Evolutionary conservation across 2,888 invertebrate genomes (phyloP).

Genomic region (Eupithecia exiguata): DNA sequence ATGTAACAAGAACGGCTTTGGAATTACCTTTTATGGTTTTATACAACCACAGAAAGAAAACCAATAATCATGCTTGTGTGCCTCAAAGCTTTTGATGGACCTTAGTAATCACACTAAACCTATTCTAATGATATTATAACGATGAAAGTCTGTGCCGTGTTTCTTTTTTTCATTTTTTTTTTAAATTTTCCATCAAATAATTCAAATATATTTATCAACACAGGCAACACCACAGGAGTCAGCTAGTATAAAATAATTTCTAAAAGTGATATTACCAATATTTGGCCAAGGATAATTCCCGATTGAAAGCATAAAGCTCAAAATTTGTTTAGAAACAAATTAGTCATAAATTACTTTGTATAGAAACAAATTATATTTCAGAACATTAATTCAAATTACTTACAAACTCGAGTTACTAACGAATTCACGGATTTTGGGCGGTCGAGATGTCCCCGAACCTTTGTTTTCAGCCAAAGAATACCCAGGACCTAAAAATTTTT

Average conservation of each 20-base stretch:
- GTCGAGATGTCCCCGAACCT: too few relatives aligned
- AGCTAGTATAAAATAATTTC: too few relatives aligned
- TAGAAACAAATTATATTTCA: neutral
- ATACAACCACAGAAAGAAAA: neutral
- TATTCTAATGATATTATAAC: too few relatives aligned
- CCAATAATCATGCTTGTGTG: neutral
- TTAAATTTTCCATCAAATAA: too few relatives aligned
- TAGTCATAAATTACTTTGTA: too few relatives aligned
- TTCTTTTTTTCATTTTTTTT: too few relatives aligned
- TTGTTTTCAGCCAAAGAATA: too few relatives aligned
- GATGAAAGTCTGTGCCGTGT: too few relatives aligned
- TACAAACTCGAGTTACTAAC: neutral
- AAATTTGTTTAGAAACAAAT: neutral
- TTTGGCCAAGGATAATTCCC: neutral
- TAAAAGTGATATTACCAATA: neutral
- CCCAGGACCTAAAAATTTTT: neutral
- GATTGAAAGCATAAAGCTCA: neutral
- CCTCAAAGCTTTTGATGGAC: neutral
- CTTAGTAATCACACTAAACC: neutral
- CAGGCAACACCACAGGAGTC: too few relatives aligned
- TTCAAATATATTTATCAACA: too few relatives aligned
- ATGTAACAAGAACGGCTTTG: conserved; percentile 36
- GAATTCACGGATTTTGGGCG: neutral
- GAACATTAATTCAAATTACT: neutral
- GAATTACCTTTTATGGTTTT: conserved; percentile 26